These are phyloP conservation scores for Phyllopteryx taeniolatus DNA, from an alignment of 2,113 vertebrate genomes.

Conservation along the genomic window DNA sequence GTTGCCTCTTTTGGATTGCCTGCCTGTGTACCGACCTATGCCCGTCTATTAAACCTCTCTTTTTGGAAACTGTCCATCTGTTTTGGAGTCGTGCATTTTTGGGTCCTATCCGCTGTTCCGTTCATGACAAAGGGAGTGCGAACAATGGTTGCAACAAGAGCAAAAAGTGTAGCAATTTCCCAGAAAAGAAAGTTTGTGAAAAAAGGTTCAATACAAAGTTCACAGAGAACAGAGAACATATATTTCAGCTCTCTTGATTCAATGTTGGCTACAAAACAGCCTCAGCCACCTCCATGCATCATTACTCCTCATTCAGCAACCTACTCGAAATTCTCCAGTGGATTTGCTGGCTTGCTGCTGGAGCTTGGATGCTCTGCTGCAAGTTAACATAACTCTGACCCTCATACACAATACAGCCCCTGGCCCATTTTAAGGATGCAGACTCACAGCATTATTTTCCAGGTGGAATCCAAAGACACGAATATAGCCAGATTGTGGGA, in stretches of 20 bases:
- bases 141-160: neutral
- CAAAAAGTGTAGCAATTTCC: neutral
- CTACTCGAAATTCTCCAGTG: constrained; percentile 29
- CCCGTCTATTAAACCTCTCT: too few relatives aligned
- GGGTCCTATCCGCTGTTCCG: too few relatives aligned
- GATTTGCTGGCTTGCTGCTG: constrained; percentile 25
- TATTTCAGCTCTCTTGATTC: constrained; percentile 21
- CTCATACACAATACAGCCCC: constrained; percentile 28
- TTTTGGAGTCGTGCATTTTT: too few relatives aligned
- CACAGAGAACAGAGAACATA: constrained; percentile 9
- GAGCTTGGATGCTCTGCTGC: constrained; percentile 6
- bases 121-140: neutral
- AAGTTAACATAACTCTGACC: constrained; percentile 39
- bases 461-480: constrained; percentile 22
- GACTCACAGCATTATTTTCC: constrained; percentile 22
- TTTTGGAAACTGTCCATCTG: too few relatives aligned
- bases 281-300: constrained; percentile 31
- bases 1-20: too few relatives aligned
- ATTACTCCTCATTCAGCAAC: constrained; percentile 31
- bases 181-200: neutral
- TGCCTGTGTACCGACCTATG: too few relatives aligned
- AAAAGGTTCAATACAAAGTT: neutral
- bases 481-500: constrained; percentile 39
- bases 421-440: constrained; percentile 29
- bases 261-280: constrained; percentile 23